Base-by-base conservation (phyloP, 2,888 invertebrate species). In the Conus canariensis region DNA sequence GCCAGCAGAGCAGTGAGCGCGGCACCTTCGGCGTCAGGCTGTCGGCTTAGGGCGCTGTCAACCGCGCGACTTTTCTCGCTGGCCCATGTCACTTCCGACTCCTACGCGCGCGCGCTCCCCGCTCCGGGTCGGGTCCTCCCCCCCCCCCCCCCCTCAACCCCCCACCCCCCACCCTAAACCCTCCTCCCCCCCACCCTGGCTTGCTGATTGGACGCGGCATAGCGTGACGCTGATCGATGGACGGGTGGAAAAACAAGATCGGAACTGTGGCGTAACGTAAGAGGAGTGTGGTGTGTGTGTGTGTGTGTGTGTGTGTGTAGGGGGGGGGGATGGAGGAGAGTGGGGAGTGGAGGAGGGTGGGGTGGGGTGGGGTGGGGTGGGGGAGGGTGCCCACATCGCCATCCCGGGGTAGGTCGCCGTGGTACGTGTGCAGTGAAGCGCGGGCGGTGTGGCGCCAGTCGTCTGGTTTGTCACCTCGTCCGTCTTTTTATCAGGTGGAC, bases 351-450 rank as follows among this genome's bases (percentile, higher is more conserved):
- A 64, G 64, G 64, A 64, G 64, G 64, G 60, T 14, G 64, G 64
- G 64, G 64, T 30, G 2, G 16, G 64, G 64, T 64, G 16, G 64
- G 64, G 16, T 64, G 45, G 45, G 45, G 45, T 45, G 45, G 45
- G 10, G 64, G 64, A 7, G 64, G 64, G 64, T 64, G 64, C 64
- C 64, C 64, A 10, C 64, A 64, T 16, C 64, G 12, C 64, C n/a
- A 22, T 25, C 74, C 74, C n/a, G 10, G 16, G 67, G 74, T n/a
- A n/a, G 74, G 74, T 74, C 25, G 25, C n/a, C 9, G 74, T 74
- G 74, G 74, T 74, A n/a, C 74, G 74, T n/a, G 74, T n/a, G 74
- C 74, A 74, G 74, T 25, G 74, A 25, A n/a, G 74, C 74, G 74
- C 22, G n/a, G 74, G 74, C n/a, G 74, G 8, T 0, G n/a, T 74